Conservation (phyloP, 2,797 vertebrate species). For the Mus minutoides region DNA sequence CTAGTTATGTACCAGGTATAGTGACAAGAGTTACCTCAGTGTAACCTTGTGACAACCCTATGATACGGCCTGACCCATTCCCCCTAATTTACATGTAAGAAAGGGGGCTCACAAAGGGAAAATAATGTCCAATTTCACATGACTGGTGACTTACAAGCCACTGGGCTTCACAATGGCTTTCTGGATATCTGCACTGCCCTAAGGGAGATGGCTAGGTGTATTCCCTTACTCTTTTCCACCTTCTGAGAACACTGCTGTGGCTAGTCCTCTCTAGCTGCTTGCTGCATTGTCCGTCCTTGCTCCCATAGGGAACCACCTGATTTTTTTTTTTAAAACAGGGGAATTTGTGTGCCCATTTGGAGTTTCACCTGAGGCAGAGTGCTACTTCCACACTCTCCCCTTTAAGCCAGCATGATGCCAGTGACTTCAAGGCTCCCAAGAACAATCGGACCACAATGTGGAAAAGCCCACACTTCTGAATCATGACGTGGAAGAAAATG, state of each 20-base stretch:
- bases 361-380: neutral
- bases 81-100: neutral
- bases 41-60: neutral
- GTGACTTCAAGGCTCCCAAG: neutral
- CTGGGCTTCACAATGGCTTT: neutral
- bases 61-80: neutral
- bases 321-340: neutral
- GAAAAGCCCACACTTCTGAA: neutral
- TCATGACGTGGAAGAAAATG: neutral
- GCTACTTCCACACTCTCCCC: neutral
- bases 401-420: neutral
- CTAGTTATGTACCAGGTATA: neutral
- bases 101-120: neutral
- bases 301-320: neutral
- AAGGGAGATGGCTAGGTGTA: neutral
- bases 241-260: neutral
- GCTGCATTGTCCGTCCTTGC: neutral
- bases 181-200: neutral
- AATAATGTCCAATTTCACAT: neutral
- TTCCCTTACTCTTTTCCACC: neutral
- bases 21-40: neutral
- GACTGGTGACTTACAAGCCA: neutral
- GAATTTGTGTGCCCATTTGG: constrained; percentile 1
- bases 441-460: neutral
- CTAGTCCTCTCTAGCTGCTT: neutral